Evolutionary conservation across 2,797 vertebrate species (phyloP).

Genomic region (Avahi laniger): DNA sequence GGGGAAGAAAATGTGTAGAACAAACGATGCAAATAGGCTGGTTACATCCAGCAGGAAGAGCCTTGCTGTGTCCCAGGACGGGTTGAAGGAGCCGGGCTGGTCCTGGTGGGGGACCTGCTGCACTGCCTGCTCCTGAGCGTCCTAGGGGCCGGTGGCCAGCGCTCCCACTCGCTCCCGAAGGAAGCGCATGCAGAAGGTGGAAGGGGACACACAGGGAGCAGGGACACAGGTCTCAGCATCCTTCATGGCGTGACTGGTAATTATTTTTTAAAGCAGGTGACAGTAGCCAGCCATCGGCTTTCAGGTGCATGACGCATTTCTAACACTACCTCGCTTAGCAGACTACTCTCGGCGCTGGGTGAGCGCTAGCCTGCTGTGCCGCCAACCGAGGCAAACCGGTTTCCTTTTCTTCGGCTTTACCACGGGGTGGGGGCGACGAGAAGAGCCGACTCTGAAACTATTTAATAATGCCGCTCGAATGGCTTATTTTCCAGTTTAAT

Average conservation of each 20-base stretch:
- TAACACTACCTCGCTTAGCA: constrained; percentile 58
- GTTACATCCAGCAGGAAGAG: background rate
- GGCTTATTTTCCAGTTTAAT: constrained; percentile 73
- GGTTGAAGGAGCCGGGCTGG: accelerated
- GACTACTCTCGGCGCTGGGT: constrained; percentile 64
- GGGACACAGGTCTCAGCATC: background rate
- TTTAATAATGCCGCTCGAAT: constrained; percentile 72
- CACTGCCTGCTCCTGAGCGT: background rate
- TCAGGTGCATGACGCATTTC: constrained; percentile 59
- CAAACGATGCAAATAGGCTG: background rate
- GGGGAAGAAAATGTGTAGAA: background rate
- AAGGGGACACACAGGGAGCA: background rate
- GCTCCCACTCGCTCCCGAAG: no score
- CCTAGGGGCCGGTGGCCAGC: background rate
- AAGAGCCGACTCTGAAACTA: constrained; percentile 76
- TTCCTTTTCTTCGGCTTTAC: constrained; percentile 70
- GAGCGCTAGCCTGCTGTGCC: background rate
- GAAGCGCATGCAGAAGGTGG: accelerated
- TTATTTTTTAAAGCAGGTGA: background rate
- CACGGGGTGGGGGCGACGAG: background rate
- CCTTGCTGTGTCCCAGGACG: background rate
- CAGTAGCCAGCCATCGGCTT: background rate
- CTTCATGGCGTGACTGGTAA: background rate
- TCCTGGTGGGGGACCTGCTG: background rate
- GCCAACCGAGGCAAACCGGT: constrained; percentile 50